Conservation (phyloP, 2,113 vertebrate species). For the Rhinolophus ferrumequinum region DNA sequence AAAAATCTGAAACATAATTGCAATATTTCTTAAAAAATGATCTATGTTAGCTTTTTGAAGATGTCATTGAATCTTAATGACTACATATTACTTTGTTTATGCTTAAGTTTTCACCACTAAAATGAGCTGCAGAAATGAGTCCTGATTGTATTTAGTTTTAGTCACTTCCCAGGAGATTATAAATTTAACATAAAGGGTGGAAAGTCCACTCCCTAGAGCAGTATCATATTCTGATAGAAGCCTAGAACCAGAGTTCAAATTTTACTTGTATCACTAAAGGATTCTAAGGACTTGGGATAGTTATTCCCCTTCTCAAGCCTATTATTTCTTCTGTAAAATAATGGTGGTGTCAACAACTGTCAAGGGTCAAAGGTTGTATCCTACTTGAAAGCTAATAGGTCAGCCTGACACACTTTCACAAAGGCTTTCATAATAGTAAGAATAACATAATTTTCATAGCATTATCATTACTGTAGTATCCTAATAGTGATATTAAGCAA, state of each 20-base stretch:
- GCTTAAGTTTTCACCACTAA: neutral
- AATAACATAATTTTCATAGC: too few relatives aligned
- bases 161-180: neutral
- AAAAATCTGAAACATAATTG: neutral
- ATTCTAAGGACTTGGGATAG: neutral
- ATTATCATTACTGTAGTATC: too few relatives aligned
- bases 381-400: neutral
- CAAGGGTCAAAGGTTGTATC: neutral
- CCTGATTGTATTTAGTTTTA: neutral
- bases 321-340: neutral
- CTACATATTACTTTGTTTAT: neutral
- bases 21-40: neutral
- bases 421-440: neutral
- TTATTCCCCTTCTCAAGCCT: neutral
- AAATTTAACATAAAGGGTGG: neutral
- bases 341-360: neutral
- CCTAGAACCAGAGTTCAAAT: neutral
- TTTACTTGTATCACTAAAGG: neutral
- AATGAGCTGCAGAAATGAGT: neutral
- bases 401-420: neutral
- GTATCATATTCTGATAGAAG: neutral
- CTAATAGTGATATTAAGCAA: too few relatives aligned
- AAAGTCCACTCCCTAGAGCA: neutral
- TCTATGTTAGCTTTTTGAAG: neutral
- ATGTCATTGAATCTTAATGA: constrained; percentile 3